A percentile compares a stretch with the other conserved stretches of the same genome.
phyloP scores from a whole-genome alignment of 2,113 vertebrate species.

The Reinhardtius hippoglossoides region DNA sequence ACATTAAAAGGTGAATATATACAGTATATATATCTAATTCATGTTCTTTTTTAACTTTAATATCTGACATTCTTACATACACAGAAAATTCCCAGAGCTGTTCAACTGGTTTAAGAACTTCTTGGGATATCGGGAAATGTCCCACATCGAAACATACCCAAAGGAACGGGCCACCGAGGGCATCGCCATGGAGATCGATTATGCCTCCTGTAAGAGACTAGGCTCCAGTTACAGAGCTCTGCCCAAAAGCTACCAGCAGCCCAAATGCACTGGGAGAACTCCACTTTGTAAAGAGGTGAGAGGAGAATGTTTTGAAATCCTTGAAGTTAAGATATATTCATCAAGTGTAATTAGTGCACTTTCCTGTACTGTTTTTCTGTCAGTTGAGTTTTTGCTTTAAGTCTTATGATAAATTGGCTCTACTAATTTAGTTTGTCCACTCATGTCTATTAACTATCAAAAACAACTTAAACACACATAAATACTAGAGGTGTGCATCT shows the following conservation, averaged over 20 bases:
- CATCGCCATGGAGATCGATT: constrained; percentile 99
- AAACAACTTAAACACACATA: too few species aligned
- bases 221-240: constrained; percentile 98
- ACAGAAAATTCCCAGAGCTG: constrained; percentile 98
- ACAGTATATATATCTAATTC: neutral
- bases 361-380: too few species aligned
- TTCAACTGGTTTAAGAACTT: constrained; percentile 99
- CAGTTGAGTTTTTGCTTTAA: too few species aligned
- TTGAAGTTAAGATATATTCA: too few species aligned
- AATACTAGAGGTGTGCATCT: too few species aligned
- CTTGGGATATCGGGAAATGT: constrained; percentile 94
- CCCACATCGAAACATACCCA: constrained; percentile 93
- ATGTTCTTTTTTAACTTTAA: neutral
- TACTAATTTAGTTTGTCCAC: too few species aligned
- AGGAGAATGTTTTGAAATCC: neutral
- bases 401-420: too few species aligned
- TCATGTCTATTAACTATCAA: too few species aligned
- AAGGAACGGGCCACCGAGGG: constrained; percentile 97
- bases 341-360: too few species aligned
- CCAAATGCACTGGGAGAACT: constrained; percentile 96
- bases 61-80: neutral
- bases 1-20: neutral
- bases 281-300: constrained; percentile 96
- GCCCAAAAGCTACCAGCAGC: constrained; percentile 98
- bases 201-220: constrained; percentile 96